These are phyloP conservation scores for Seira musarum DNA, from an alignment of 2,888 invertebrate species.

Conservation along the genomic window DNA sequence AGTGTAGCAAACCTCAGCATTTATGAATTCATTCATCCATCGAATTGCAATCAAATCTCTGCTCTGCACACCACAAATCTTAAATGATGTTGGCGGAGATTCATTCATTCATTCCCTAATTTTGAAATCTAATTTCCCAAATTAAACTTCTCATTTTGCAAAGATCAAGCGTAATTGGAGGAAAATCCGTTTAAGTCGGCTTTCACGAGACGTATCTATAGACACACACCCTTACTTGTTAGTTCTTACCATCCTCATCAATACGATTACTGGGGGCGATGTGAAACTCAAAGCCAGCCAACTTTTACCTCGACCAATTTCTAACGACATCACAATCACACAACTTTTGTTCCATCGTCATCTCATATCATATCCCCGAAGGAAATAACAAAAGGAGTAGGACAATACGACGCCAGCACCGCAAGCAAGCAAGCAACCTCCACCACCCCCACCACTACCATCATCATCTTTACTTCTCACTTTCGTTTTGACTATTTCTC, in stretches of 20 bases:
- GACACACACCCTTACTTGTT: too few species aligned
- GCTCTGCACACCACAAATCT: too few species aligned
- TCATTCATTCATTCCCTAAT: neutral
- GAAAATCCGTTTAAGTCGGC: too few species aligned
- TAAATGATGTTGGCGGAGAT: neutral
- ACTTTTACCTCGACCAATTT: too few species aligned
- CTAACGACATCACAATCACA: neutral
- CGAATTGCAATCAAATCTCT: too few species aligned
- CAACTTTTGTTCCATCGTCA: neutral
- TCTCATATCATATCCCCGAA: neutral
- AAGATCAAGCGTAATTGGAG: too few species aligned
- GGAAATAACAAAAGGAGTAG: neutral
- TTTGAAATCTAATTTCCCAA: neutral
- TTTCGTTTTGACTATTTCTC: neutral
- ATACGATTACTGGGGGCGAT: neutral
- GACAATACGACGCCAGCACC: slow-evolving; percentile 3
- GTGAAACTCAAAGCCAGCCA: neutral
- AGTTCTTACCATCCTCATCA: neutral
- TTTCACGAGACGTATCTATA: too few species aligned
- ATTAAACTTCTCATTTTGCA: neutral
- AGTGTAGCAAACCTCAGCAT: neutral
- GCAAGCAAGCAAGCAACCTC: neutral
- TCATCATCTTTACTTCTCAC: slow-evolving; percentile 16
- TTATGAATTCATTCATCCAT: neutral
- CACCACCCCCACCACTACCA: slow-evolving; percentile 33